Percentiles rank a stretch among this genome's conserved stretches.
These are phyloP conservation scores for Pontoporia blainvillei DNA, from an alignment of 2,113 vertebrate genomes.

Conservation along the genomic window DNA sequence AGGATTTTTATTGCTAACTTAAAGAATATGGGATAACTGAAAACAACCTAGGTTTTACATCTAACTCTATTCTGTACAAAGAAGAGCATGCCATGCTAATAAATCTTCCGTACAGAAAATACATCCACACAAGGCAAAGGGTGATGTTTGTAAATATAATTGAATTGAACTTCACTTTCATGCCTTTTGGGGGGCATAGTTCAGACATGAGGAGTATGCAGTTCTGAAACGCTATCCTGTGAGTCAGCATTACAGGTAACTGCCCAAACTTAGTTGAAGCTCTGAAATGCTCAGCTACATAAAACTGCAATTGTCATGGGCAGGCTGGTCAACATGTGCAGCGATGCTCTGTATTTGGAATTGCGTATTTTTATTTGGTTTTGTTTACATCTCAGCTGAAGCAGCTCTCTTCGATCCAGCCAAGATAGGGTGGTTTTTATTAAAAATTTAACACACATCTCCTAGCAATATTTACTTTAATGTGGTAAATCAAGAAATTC, in stretches of 20 bases:
- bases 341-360: not conserved
- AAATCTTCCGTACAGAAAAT: slow-evolving; percentile 27
- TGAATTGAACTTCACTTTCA: slow-evolving; percentile 33
- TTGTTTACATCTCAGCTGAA: slow-evolving; percentile 60
- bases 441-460: slow-evolving; percentile 75
- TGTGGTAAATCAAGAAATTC: slow-evolving; percentile 72
- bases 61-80: not conserved
- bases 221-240: not conserved
- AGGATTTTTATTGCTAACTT: slow-evolving; percentile 42
- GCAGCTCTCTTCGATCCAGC: slow-evolving; percentile 61
- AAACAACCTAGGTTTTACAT: slow-evolving; percentile 36
- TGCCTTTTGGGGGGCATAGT: not conserved
- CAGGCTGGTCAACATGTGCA: not conserved
- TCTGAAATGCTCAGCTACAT: not conserved
- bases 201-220: not conserved
- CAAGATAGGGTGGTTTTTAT: slow-evolving; percentile 69
- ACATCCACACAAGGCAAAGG: not conserved
- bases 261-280: not conserved
- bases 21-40: not conserved
- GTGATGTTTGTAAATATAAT: slow-evolving; percentile 32
- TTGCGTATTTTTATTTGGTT: slow-evolving; percentile 61
- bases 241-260: not conserved
- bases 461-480: slow-evolving; percentile 74
- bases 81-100: not conserved
- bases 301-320: not conserved